A percentile compares a stretch with the other conserved stretches of the same genome.
Conservation (phyloP, 2,113 vertebrate genomes). For the Emydocephalus ijimae region DNA sequence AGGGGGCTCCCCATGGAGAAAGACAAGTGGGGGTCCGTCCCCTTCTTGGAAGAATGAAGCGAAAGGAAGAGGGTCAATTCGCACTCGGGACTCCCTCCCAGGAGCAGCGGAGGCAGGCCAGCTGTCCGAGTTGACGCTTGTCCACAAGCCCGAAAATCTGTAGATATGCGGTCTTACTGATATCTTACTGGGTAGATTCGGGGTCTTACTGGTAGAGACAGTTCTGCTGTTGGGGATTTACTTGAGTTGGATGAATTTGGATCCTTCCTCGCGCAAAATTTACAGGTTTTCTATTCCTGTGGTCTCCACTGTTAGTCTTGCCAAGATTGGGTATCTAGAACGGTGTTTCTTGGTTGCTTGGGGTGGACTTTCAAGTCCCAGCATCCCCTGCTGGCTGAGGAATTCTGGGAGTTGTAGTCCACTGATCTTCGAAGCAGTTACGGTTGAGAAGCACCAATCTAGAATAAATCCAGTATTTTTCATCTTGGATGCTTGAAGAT, state of each 20-base stretch:
- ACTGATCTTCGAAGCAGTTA: too few species aligned
- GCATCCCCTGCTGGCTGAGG: too few species aligned
- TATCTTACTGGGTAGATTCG: background rate
- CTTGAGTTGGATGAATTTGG: background rate
- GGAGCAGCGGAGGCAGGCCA: background rate
- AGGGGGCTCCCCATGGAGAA: too few species aligned
- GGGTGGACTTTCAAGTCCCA: too few species aligned
- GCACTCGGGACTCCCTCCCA: background rate
- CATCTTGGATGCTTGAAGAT: too few species aligned
- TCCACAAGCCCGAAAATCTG: background rate
- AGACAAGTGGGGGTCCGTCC: background rate
- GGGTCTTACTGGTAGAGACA: background rate
- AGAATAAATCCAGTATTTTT: too few species aligned
- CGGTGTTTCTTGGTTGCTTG: too few species aligned
- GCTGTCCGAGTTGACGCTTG: background rate
- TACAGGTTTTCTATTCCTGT: background rate
- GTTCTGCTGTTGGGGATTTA: background rate
- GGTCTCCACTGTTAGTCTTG: too few species aligned
- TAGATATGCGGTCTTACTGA: background rate
- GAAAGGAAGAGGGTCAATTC: background rate
- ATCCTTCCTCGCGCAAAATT: background rate
- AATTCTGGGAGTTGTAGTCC: too few species aligned
- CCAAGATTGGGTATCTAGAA: too few species aligned
- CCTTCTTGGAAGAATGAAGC: background rate
- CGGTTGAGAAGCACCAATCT: too few species aligned